phyloP scores from a whole-genome alignment of 2,113 vertebrate genomes.

The Chloropsis cyanopogon region DNA sequence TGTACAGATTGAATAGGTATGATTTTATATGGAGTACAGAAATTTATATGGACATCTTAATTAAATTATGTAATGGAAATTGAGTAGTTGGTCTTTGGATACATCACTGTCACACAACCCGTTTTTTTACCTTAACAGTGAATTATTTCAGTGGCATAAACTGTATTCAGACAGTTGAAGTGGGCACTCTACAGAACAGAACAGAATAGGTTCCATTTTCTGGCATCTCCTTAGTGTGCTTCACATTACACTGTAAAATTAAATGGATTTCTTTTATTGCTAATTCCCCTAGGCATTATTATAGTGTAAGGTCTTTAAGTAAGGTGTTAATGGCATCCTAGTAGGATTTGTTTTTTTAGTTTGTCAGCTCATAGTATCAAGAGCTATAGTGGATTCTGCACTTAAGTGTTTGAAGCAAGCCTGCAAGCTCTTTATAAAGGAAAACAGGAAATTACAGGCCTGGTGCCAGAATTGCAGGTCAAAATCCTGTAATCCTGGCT shows the following conservation, averaged over 20 bases:
- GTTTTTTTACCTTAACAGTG: neutral
- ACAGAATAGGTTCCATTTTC: neutral
- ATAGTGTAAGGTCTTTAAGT: neutral
- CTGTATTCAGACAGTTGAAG: neutral
- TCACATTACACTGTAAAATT: neutral
- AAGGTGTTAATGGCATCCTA: neutral
- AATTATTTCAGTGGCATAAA: neutral
- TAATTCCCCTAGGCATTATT: neutral
- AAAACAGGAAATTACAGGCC: neutral
- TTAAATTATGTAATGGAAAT: neutral
- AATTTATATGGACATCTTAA: neutral
- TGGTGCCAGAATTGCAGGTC: neutral
- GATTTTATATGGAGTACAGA: neutral
- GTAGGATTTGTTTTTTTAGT: neutral
- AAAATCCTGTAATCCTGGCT: neutral
- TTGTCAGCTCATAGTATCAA: neutral
- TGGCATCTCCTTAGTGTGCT: neutral
- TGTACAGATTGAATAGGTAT: neutral
- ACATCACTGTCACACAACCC: neutral
- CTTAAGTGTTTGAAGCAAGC: neutral
- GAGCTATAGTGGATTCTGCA: neutral
- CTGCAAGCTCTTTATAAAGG: neutral
- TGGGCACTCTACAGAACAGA: neutral
- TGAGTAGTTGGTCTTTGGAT: neutral
- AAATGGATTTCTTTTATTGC: neutral